These are phyloP conservation scores for Manis pentadactyla DNA, from an alignment of 2,797 vertebrate genomes.

Conservation along the genomic window DNA sequence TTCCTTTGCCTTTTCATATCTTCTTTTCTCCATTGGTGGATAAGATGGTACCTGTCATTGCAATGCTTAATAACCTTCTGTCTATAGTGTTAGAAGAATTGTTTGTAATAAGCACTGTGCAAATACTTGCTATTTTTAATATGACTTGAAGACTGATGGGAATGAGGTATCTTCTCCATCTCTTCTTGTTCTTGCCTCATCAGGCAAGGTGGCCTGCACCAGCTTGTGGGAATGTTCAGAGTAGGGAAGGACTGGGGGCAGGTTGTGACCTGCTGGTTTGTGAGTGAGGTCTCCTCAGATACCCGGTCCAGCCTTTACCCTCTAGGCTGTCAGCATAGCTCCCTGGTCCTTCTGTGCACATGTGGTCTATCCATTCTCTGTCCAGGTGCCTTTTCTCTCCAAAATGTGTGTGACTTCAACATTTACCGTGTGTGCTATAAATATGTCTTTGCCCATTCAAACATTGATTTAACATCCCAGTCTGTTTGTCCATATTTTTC, in stretches of 20 bases:
- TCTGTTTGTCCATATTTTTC: background rate
- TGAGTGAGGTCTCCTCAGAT: background rate
- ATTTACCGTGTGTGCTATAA: background rate
- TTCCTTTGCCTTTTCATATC: background rate
- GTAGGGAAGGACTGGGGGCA: too few species aligned
- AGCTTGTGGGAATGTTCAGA: background rate
- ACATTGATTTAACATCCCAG: background rate
- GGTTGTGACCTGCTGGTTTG: background rate
- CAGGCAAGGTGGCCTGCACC: background rate
- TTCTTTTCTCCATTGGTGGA: background rate
- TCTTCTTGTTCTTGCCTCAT: background rate
- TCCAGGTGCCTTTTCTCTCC: background rate
- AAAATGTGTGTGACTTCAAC: background rate
- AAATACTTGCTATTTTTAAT: background rate
- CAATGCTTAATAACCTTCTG: background rate
- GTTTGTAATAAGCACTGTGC: background rate
- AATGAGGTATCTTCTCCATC: background rate
- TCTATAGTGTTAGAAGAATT: background rate
- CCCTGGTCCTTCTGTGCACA: background rate
- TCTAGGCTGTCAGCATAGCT: background rate
- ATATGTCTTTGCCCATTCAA: background rate
- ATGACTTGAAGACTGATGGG: background rate
- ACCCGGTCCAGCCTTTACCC: background rate
- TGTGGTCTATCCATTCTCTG: background rate
- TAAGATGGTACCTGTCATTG: background rate